Evolutionary conservation across 2,888 invertebrate genomes (phyloP).

Genomic region (Mesorhabditis spiculigera): DNA sequence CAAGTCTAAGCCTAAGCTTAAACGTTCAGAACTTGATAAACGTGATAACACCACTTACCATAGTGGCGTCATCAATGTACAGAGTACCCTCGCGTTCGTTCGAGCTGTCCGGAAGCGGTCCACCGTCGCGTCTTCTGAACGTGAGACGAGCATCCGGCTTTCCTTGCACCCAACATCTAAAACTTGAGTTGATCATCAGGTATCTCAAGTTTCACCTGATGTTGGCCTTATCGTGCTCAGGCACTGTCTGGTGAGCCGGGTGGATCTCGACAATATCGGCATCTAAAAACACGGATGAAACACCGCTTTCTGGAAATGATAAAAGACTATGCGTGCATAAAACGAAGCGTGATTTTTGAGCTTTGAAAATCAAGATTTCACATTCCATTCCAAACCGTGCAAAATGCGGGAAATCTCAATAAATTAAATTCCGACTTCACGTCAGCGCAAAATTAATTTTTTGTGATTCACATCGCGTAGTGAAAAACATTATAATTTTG

Average conservation of each 20-base stretch:
- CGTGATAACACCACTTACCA: no score
- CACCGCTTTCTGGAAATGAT: background rate
- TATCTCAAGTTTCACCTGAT: constrained; percentile 57
- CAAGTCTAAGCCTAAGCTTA: no score
- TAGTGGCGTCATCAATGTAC: constrained; percentile 30
- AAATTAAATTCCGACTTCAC: no score
- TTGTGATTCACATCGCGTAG: no score
- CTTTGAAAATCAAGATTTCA: no score
- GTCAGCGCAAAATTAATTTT: no score
- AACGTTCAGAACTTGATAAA: no score
- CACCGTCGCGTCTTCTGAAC: constrained; percentile 40
- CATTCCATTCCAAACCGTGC: no score
- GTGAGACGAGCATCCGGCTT: constrained; percentile 38
- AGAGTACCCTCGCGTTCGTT: constrained; percentile 36
- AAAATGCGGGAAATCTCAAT: no score
- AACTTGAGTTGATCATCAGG: no score
- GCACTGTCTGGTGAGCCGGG: constrained; percentile 66
- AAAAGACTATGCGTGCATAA: background rate
- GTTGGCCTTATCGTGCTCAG: constrained; percentile 59
- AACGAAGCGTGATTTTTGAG: no score
- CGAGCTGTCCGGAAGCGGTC: constrained; percentile 48
- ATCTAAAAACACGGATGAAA: constrained; percentile 16
- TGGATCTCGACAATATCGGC: constrained; percentile 61
- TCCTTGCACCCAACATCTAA: constrained; percentile 65
- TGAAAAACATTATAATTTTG: no score